Evolutionary conservation across 1,140 invertebrate genomes (phyloP).

Genomic region (Agraylea sexmaculata): DNA sequence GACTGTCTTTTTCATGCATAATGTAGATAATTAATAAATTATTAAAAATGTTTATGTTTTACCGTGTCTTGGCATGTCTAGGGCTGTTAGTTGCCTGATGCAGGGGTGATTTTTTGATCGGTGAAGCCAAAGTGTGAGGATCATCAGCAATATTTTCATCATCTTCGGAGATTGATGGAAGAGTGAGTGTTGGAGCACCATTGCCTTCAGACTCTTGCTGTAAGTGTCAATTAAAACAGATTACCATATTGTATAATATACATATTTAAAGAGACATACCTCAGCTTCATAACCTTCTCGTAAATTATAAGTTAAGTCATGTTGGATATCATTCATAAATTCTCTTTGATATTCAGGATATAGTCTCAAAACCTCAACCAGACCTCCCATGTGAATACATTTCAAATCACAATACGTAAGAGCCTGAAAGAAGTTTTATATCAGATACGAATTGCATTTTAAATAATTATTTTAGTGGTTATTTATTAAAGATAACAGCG

Average conservation of each 20-base stretch:
- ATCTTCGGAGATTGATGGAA: slow-evolving; percentile 86
- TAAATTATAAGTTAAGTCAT: slow-evolving; percentile 91
- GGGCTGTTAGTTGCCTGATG: slow-evolving; percentile 47
- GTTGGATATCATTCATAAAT: slow-evolving; percentile 87
- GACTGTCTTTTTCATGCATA: background rate
- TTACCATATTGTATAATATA: background rate
- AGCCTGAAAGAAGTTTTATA: slow-evolving; percentile 54
- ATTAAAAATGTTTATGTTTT: slow-evolving; percentile 18
- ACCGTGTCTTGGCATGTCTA: slow-evolving; percentile 52
- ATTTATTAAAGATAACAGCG: no score
- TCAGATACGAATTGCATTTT: no score
- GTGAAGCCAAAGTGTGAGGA: slow-evolving; percentile 50
- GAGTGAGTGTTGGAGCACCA: slow-evolving; percentile 63
- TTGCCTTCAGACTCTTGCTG: slow-evolving; percentile 68
- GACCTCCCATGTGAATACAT: slow-evolving; percentile 80
- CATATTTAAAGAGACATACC: slow-evolving; percentile 31
- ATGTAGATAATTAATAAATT: no score
- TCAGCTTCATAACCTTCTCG: slow-evolving; percentile 85
- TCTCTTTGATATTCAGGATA: slow-evolving; percentile 92
- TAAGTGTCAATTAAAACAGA: slow-evolving; percentile 10
- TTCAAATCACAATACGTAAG: slow-evolving; percentile 93
- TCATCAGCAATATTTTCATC: slow-evolving; percentile 81
- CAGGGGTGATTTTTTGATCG: slow-evolving; percentile 45
- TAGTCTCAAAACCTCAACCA: slow-evolving; percentile 78
- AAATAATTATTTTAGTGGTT: no score